phyloP scores from a whole-genome alignment of 1,140 invertebrate genomes.

The Muscidifurax raptorellus region DNA sequence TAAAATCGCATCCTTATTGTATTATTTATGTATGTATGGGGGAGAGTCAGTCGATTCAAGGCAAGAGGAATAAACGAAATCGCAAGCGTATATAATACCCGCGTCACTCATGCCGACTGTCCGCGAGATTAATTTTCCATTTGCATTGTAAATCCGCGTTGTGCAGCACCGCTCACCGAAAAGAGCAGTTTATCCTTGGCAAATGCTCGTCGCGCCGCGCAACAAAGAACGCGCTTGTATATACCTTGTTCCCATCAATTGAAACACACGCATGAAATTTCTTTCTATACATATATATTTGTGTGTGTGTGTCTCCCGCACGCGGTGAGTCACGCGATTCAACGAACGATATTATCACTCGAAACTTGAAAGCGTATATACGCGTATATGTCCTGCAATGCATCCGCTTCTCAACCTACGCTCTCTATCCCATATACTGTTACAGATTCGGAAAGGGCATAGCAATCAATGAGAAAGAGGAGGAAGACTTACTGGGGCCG shows the following conservation, averaged over 20 bases:
- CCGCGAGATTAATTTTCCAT: not conserved
- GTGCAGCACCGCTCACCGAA: not conserved
- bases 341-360: no score
- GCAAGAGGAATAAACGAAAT: not conserved
- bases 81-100: not conserved
- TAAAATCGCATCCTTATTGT: no score
- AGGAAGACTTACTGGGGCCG: slow-evolving; percentile 67
- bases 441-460: slow-evolving; percentile 60
- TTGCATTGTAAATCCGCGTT: not conserved
- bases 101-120: not conserved
- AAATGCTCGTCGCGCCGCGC: not conserved
- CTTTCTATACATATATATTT: no score
- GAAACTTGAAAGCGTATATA: no score
- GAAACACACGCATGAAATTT: not conserved
- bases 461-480: slow-evolving; percentile 72
- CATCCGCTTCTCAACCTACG: not conserved
- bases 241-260: no score
- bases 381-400: not conserved
- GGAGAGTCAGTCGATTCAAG: not conserved
- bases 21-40: not conserved
- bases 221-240: not conserved
- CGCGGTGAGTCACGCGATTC: no score
- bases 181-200: not conserved
- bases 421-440: not conserved
- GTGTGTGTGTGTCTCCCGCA: no score